Evolutionary conservation across 2,888 invertebrate species (phyloP).

Genomic region (Orthosia incerta): DNA sequence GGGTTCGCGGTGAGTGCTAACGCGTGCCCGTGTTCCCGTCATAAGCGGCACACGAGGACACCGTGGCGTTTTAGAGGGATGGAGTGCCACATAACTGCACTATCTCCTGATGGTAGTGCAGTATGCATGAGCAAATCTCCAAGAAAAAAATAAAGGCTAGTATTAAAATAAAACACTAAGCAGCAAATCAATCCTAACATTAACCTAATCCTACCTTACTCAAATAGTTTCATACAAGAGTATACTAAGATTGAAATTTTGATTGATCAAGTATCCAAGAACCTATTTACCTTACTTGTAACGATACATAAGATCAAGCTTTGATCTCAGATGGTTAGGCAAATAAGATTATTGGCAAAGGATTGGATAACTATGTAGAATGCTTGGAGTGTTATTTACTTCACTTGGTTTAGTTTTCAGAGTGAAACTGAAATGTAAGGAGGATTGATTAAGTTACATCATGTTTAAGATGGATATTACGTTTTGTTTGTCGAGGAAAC

Average conservation of each 20-base stretch:
- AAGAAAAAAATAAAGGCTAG: too few relatives aligned
- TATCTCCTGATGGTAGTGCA: too few relatives aligned
- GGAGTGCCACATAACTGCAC: too few relatives aligned
- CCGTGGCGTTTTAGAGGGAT: too few relatives aligned
- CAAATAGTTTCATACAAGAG: slow-evolving; percentile 8
- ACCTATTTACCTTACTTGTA: background rate
- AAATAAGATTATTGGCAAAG: slow-evolving; percentile 38
- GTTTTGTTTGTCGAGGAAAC: background rate
- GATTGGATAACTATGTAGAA: slow-evolving; percentile 4
- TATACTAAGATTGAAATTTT: background rate
- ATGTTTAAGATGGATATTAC: slow-evolving; percentile 5
- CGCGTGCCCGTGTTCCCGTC: too few relatives aligned
- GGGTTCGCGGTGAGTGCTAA: too few relatives aligned
- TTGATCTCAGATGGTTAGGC: slow-evolving; percentile 39
- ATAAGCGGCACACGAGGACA: too few relatives aligned
- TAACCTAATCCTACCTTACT: background rate
- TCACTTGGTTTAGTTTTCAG: slow-evolving; percentile 1
- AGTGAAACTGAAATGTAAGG: background rate
- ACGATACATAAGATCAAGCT: slow-evolving; percentile 22
- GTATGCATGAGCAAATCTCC: too few relatives aligned
- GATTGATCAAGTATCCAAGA: slow-evolving; percentile 16
- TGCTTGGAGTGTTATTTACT: slow-evolving; percentile 17
- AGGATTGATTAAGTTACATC: background rate
- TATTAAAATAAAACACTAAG: too few relatives aligned
- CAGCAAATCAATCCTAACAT: background rate